Conservation (phyloP, 2,888 invertebrate species). For the Lithophane leautieri region DNA sequence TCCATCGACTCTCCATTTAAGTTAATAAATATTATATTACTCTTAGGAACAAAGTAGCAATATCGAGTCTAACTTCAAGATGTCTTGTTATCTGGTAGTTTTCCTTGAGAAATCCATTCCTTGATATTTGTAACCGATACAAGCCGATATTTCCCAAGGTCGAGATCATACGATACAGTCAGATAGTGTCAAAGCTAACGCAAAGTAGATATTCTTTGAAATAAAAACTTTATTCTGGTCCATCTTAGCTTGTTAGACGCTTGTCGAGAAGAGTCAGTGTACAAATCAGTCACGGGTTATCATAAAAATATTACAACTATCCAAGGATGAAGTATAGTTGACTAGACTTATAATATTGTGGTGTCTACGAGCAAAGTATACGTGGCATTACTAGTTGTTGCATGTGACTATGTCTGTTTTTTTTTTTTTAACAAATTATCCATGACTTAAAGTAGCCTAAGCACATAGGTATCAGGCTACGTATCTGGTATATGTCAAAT, state of each 20-base stretch:
- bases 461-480: no score
- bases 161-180: conserved; percentile 1
- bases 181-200: conserved; percentile 38
- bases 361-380: background rate
- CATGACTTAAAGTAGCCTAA: no score
- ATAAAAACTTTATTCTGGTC: conserved; percentile 4
- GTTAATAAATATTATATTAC: background rate
- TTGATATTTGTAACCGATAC: conserved; percentile 25
- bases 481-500: background rate
- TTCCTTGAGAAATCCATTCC: background rate
- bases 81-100: background rate
- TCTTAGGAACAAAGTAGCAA: background rate
- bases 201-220: conserved; percentile 17
- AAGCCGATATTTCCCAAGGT: conserved; percentile 17
- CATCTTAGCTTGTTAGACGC: background rate
- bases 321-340: background rate
- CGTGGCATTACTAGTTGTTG: no score
- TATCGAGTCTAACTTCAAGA: background rate
- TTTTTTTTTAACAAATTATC: background rate
- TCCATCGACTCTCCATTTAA: background rate
- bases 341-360: background rate
- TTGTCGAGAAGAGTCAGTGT: background rate
- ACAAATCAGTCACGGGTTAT: background rate
- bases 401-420: no score
- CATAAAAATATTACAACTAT: background rate